These are phyloP conservation scores for Pterocles orientalis DNA, from an alignment of 2,113 vertebrate species.

Conservation along the genomic window DNA sequence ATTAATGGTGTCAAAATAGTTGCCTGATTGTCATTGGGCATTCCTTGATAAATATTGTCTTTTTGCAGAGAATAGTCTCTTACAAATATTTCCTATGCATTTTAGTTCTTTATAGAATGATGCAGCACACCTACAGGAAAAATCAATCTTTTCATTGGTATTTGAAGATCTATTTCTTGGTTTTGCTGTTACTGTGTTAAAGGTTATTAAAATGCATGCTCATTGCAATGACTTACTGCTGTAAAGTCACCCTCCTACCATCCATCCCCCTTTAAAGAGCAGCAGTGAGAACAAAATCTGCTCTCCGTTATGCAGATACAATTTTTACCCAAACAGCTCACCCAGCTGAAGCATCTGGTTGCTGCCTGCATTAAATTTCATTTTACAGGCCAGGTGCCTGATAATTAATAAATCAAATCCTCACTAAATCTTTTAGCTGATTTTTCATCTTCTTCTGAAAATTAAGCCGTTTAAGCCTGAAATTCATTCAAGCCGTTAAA, in stretches of 20 bases:
- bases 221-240: not conserved
- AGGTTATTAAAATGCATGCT: not conserved
- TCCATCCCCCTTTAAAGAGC: not conserved
- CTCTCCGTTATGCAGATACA: not conserved
- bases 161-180: not conserved
- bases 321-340: not conserved
- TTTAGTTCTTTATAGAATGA: not conserved
- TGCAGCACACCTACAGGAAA: not conserved
- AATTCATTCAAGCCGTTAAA: not conserved
- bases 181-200: not conserved
- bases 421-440: not conserved
- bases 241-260: not conserved
- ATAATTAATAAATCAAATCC: slow-evolving; percentile 24
- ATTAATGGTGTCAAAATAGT: not conserved
- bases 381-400: not conserved
- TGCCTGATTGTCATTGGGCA: not conserved
- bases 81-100: not conserved
- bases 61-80: not conserved
- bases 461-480: not conserved
- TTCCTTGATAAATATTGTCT: not conserved
- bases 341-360: not conserved
- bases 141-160: not conserved
- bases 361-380: not conserved
- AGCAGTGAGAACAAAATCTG: not conserved
- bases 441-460: slow-evolving; percentile 8